Base-by-base conservation (phyloP, 2,888 invertebrate genomes). In the Danaus chrysippus region DNA sequence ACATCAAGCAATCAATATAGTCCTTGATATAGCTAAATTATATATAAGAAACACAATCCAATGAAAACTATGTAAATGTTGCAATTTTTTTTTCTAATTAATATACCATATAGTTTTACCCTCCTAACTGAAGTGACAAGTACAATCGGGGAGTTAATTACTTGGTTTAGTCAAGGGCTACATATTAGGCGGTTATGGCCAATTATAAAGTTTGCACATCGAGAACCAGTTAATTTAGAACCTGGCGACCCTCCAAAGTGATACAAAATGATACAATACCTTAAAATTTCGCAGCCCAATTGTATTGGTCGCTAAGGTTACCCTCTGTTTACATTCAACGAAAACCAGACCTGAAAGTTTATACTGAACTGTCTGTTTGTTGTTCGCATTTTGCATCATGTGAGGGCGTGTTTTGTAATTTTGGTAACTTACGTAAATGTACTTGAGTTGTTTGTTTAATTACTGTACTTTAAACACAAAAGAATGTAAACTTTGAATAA, bases 191-290 rank as follows among this genome's bases (percentile, higher is more conserved):
- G 81, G 84, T 78, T 81, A 83, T 80, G 81, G 81, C 86, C 87
- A 89, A 88, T 88, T 89, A 89, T 86, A 88, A 88, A 88, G 83
- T 89, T 89, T 83, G 78, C 75, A 73, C 71, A 72, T 70, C 71
- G 62, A 71, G 62, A 65, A 71, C 86, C 82, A 82, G 58, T 71
- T 61, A 67, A 44, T 49, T 23, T 11, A 71, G 82, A 79, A 58
- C 81, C 67, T 66, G 46, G 42, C 19, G 56, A 53, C 60, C 23
- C 23, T 46, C 43, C 23, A 10, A 42, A 64, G 57, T 58, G 59
- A 58, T 55, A 61, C 58, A 61, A 56, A 19, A n/a, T 44, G n/a
- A 58, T 58, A 13, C 46, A 41, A 41, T 42, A 10, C 42, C 41
- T 52, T 56, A 19, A 19, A n/a, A 56, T 52, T 54, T 17, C 43